Evolutionary conservation across 2,113 vertebrate species (phyloP), one percentile per base, ranked within the genome.

Genomic region (Hemibagrus wyckioides): DNA sequence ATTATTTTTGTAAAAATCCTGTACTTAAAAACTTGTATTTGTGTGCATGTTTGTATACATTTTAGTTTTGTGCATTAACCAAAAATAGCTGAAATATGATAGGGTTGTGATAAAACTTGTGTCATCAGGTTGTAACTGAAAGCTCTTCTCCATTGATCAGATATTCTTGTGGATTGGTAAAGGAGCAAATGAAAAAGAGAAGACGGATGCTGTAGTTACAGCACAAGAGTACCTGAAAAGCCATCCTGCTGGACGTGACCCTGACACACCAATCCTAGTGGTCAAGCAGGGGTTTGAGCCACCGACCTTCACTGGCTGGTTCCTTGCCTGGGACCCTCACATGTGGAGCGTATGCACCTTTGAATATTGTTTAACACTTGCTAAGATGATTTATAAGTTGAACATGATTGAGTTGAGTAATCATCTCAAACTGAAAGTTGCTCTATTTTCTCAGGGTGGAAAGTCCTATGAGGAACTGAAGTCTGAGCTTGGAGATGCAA

Each of bases 301-400:
- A 9, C 96, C 96, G 3, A 97, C 93, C 11, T 97, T 97, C 92
- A 97, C 96, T 0, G 97, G 97, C 88, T 97, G 97, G 97, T 97
- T 97, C 87, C 88, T 94, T 44, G 96, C 96, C 30, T 97, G 97
- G 97, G 96, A 97, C 48, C 92, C 96, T 84, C 95, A 96, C 88
- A 96, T 86, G 85, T 97, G 96, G 96, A 93, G 52, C 0, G 97
- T 97, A 94, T 94, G 96, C 95, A 23, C 59, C 57, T 85, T 6
- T 50, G 2, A 28, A 56, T 17, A 59, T 23, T 48, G 8, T 80
- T 76, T 15, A 77, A 76, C 44, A 54, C 14, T 30, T 14, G 1
- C 28, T 79, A 30, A 11, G 21, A 56, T 63, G 19, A 39, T 61
- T 6, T 30, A 76, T 3, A 6, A 76, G 54, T 23, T n/a, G 0